phyloP scores from a whole-genome alignment of 2,797 vertebrate genomes.

The Echiichthys vipera region DNA sequence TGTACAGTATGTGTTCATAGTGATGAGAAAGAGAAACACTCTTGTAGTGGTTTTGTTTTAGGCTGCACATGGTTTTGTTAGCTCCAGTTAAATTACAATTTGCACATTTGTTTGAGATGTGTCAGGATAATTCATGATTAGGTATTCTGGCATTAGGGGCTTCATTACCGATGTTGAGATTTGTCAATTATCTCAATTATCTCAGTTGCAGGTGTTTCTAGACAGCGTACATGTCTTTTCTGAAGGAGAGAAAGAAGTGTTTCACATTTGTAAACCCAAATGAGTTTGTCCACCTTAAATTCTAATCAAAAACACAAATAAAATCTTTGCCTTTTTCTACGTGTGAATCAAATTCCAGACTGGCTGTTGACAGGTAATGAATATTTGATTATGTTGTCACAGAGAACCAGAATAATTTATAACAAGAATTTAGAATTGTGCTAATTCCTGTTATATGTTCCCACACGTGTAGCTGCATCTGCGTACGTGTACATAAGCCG shows the following conservation, averaged over 20 bases:
- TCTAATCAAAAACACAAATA: neutral
- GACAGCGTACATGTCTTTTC: neutral
- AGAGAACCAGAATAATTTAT: slow-evolving; percentile 43
- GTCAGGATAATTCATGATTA: slow-evolving; percentile 15
- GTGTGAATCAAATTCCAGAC: slow-evolving; percentile 17
- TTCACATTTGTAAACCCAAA: neutral
- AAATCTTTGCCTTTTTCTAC: slow-evolving; percentile 18
- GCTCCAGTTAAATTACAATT: neutral
- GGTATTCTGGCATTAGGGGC: neutral
- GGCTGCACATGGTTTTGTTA: neutral
- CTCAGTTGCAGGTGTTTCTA: slow-evolving; percentile 18
- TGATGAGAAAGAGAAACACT: neutral
- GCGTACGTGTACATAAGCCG: neutral
- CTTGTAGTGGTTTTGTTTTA: slow-evolving; percentile 3
- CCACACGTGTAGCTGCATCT: neutral
- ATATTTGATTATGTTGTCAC: slow-evolving; percentile 45
- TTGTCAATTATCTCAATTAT: slow-evolving; percentile 27
- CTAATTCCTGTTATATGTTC: slow-evolving; percentile 5
- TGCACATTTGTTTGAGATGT: slow-evolving; percentile 28
- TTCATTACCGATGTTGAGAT: neutral
- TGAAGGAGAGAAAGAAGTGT: neutral
- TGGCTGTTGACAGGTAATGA: slow-evolving; percentile 17
- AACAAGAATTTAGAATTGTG: slow-evolving; percentile 18
- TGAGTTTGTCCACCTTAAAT: slow-evolving; percentile 3
- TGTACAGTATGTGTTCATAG: slow-evolving; percentile 27